phyloP scores from a whole-genome alignment of 2,797 vertebrate genomes.

The Hydrocynus forskahlii region DNA sequence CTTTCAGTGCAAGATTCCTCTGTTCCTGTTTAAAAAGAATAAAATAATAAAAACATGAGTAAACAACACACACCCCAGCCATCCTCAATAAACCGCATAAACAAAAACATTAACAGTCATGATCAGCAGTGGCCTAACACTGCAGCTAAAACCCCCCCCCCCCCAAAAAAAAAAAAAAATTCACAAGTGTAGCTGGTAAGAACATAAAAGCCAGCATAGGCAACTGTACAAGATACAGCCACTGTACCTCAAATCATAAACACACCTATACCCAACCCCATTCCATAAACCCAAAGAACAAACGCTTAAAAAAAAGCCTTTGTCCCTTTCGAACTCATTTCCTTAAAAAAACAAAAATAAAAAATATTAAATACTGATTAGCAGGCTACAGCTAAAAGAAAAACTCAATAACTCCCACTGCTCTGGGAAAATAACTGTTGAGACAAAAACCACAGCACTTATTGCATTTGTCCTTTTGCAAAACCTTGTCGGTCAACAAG shows the following conservation, averaged over 20 bases:
- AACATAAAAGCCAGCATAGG: constrained; percentile 25
- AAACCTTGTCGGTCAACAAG: constrained; percentile 62
- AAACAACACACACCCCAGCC: constrained; percentile 55
- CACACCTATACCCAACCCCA: not conserved
- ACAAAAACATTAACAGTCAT: constrained; percentile 38
- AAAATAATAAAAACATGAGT: constrained; percentile 57
- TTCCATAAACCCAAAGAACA: not conserved
- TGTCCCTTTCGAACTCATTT: constrained; percentile 77
- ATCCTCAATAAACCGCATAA: constrained; percentile 38
- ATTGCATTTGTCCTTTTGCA: constrained; percentile 75
- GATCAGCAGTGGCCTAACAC: constrained; percentile 34
- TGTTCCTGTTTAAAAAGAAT: constrained; percentile 63
- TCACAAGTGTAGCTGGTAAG: constrained; percentile 25
- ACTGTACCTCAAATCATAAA: constrained; percentile 43
- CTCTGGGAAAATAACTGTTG: constrained; percentile 43
- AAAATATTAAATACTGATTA: constrained; percentile 83
- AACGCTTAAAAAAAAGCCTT: constrained; percentile 54
- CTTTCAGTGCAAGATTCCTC: constrained; percentile 83
- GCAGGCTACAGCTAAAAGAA: constrained; percentile 72
- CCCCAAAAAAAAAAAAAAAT: constrained; percentile 25
- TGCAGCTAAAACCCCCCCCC: constrained; percentile 15
- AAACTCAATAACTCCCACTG: constrained; percentile 33
- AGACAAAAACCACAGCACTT: constrained; percentile 68
- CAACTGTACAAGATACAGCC: constrained; percentile 39
- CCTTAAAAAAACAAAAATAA: constrained; percentile 57